Percentiles rank a stretch among this genome's conserved stretches.
These are phyloP conservation scores for Dryobotodes eremita DNA, from an alignment of 2,888 invertebrate species.

Conservation along the genomic window DNA sequence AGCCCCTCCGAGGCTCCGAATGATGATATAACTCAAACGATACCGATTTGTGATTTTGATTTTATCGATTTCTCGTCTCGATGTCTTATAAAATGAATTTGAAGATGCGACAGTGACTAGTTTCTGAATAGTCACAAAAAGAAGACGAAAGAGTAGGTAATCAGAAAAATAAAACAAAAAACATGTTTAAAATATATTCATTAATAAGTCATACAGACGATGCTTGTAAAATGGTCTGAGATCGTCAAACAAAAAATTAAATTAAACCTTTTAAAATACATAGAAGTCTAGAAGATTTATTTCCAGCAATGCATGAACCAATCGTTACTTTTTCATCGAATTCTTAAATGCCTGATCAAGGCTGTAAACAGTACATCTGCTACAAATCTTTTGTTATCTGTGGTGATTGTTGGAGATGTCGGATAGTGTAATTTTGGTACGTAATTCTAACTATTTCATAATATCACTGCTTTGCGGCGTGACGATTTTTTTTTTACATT, in stretches of 20 bases:
- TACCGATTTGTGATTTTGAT: no score
- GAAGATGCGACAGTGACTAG: background rate
- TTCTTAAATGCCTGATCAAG: no score
- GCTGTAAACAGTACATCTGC: no score
- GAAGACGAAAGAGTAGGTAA: no score
- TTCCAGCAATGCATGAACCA: background rate
- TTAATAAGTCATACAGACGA: background rate
- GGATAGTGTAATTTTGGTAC: no score
- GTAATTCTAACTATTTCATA: background rate
- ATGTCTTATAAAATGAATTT: no score
- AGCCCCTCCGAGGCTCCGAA: no score
- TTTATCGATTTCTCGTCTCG: no score
- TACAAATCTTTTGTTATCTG: no score
- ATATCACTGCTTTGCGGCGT: background rate
- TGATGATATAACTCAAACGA: no score
- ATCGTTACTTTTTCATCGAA: background rate
- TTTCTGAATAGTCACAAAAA: background rate
- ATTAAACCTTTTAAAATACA: constrained; percentile 2
- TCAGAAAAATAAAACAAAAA: background rate
- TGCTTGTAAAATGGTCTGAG: constrained; percentile 17
- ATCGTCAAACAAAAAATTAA: constrained; percentile 23
- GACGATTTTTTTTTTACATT: constrained; percentile 30
- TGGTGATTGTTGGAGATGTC: no score
- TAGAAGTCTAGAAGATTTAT: background rate
- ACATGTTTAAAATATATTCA: constrained; percentile 24